A percentile compares a stretch with the other conserved stretches of the same genome.
phyloP scores from a whole-genome alignment of 2,888 invertebrate species.

The Cosmia trapezina region DNA sequence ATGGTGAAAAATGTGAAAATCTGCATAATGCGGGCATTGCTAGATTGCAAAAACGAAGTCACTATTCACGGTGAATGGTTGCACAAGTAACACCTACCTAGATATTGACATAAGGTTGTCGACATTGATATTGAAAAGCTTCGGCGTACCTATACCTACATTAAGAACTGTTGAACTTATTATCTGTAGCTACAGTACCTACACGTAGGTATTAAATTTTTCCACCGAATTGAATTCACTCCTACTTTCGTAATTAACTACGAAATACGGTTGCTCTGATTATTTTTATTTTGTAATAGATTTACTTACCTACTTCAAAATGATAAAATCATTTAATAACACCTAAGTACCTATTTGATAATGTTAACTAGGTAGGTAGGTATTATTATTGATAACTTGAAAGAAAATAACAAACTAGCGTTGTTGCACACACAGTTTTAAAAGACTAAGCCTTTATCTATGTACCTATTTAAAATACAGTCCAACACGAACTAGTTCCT shows the following conservation, averaged over 20 bases:
- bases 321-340: not conserved
- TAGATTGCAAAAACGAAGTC: constrained; percentile 20
- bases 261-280: constrained; percentile 5
- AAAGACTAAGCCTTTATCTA: not conserved
- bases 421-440: not conserved
- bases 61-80: constrained; percentile 31
- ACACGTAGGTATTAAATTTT: not conserved
- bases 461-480: not conserved
- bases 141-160: not conserved
- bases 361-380: not conserved
- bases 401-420: not conserved
- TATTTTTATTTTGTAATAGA: constrained; percentile 8
- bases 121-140: constrained; percentile 48
- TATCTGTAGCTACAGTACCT: not conserved
- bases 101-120: constrained; percentile 31
- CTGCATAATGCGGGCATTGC: constrained; percentile 5
- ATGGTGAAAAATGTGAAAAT: constrained; percentile 14
- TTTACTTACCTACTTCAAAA: not conserved
- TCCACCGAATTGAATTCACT: not conserved
- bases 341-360: not conserved
- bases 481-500: too few species aligned
- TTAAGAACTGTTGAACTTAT: not conserved
- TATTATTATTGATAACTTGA: not conserved
- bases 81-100: constrained; percentile 6
- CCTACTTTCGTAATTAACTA: not conserved